These are phyloP conservation scores for Microtus pennsylvanicus DNA, from an alignment of 2,113 vertebrate species.

Conservation along the genomic window DNA sequence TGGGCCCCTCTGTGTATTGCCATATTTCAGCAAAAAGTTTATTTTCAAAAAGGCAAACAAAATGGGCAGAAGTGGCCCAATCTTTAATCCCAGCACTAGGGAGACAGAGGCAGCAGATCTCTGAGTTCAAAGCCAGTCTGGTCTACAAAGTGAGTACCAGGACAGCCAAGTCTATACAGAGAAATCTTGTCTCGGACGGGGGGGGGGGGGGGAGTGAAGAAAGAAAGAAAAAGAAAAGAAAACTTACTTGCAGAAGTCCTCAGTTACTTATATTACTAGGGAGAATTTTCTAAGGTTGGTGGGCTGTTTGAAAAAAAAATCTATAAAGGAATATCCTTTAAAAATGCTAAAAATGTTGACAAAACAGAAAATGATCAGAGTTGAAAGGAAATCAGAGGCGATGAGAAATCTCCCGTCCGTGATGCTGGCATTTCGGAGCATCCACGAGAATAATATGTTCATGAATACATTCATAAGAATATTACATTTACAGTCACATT, in stretches of 20 bases:
- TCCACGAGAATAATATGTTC: constrained; percentile 24
- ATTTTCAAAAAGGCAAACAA: not conserved
- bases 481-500: constrained; percentile 10
- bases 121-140: not conserved
- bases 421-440: constrained; percentile 8
- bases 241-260: constrained; percentile 28
- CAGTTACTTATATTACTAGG: not conserved
- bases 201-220: fast-evolving
- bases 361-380: constrained; percentile 67
- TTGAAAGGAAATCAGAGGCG: constrained; percentile 58
- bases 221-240: not conserved
- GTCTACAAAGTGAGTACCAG: not conserved
- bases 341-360: constrained; percentile 68
- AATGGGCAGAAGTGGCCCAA: not conserved
- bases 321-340: constrained; percentile 19
- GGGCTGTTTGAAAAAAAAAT: constrained; percentile 72
- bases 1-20: not conserved
- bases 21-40: not conserved
- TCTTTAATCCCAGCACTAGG: not conserved
- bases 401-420: not conserved
- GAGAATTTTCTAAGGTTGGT: constrained; percentile 39
- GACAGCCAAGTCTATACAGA: not conserved
- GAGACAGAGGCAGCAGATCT: not conserved
- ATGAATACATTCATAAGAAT: constrained; percentile 55
- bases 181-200: not conserved